Base-by-base conservation (phyloP, 2,888 invertebrate species). In the Campoletis raptor region DNA sequence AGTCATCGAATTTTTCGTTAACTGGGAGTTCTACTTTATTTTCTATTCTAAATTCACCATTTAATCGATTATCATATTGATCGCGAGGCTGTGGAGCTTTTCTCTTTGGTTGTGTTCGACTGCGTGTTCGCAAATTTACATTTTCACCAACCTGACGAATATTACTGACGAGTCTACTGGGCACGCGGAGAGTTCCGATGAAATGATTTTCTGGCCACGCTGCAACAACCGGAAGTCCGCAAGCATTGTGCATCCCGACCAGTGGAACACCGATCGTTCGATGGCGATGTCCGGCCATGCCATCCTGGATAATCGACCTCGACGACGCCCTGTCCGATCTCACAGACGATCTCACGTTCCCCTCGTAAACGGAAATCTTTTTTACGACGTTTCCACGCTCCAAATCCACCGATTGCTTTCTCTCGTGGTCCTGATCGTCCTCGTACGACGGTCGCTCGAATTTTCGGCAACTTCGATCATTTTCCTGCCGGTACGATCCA, bases 161-260 rank as follows among this genome's bases (percentile, higher is more conserved):
- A 40, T 24, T 70, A n/a, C 45, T 83, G 0, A 77, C 57, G 15
- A 83, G 37, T 57, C 61, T 72, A 7, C 54, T 61, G 9, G 88
- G 72, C n/a, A 86, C 52, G n/a, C 84, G 80, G 0, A 85, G 45
- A 2, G 85, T 80, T 1, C 66, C 81, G 30, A 88, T 66, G 10
- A 76, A 69, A 48, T 78, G 85, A 36, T 82, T 78, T n/a, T 84
- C 81, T 42, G 89, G 86, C 90, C 90, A 90, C 0, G 87, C 88
- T 12, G 91, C 91, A 10, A 93, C 88, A 3, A 93, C 90, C 0
- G 93, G 93, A 37, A 93, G 90, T 42, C 93, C 92, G 37, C 93
- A 92, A 36, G 92, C 91, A 57, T 92, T 92, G 54, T 93, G 94
- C 94, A 94, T 94, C 4, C 94, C 94, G 0, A 94, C 92, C 12